These are phyloP conservation scores for Hafferia zeledoni DNA, from an alignment of 2,797 vertebrate genomes.

Conservation along the genomic window DNA sequence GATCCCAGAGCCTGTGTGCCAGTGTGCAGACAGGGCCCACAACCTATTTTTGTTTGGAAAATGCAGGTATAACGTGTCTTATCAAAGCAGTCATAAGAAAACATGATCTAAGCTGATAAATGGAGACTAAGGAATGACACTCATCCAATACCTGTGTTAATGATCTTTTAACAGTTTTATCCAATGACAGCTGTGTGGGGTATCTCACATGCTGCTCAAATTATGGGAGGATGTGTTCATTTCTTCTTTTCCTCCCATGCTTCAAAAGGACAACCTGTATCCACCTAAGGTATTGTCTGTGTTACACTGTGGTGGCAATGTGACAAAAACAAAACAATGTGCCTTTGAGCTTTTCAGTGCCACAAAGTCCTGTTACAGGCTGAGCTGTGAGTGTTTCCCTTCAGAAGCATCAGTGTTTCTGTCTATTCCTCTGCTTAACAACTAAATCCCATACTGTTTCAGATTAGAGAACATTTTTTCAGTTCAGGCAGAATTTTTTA, in stretches of 20 bases:
- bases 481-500: background rate
- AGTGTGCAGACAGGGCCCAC: background rate
- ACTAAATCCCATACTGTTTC: background rate
- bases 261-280: background rate
- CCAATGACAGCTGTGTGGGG: rapidly evolving
- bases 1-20: background rate
- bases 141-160: background rate
- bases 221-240: rapidly evolving
- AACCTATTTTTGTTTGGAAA: background rate
- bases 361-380: background rate
- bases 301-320: background rate
- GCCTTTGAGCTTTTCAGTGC: background rate
- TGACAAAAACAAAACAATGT: background rate
- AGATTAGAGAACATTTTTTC: background rate
- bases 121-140: background rate
- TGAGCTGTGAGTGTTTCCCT: background rate
- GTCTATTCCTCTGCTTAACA: background rate
- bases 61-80: background rate
- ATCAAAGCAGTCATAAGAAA: background rate
- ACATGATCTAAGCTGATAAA: background rate
- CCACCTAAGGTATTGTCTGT: background rate
- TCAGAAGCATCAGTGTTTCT: background rate
- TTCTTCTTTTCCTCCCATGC: background rate
- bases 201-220: background rate
- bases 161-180: background rate